Evolutionary conservation across 2,888 invertebrate genomes (phyloP).

Genomic region (Cyclophora albipunctata): DNA sequence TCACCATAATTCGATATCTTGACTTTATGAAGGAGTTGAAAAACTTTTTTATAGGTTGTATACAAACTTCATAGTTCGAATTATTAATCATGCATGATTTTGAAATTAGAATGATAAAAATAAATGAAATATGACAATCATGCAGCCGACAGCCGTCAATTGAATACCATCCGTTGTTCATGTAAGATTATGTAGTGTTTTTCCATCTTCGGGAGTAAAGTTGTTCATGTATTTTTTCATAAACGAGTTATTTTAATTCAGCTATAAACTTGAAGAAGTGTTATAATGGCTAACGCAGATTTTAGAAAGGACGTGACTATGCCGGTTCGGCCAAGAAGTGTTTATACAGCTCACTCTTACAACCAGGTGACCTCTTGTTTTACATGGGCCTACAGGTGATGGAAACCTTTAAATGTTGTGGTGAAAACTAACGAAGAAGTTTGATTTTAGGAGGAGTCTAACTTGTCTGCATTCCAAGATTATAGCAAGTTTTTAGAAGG

Average conservation of each 20-base stretch:
- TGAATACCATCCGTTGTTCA: constrained; percentile 25
- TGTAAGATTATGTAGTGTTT: constrained; percentile 67
- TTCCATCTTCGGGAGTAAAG: constrained; percentile 51
- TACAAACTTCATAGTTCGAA: too few relatives aligned
- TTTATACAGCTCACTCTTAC: constrained; percentile 81
- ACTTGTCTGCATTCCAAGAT: constrained; percentile 68
- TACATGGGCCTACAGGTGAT: not conserved
- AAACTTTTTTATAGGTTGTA: too few relatives aligned
- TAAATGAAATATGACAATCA: not conserved
- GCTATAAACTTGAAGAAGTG: constrained; percentile 54
- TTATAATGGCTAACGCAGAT: constrained; percentile 68
- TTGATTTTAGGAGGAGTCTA: constrained; percentile 56
- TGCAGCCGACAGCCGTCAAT: constrained; percentile 8
- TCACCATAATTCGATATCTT: too few relatives aligned
- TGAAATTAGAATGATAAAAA: not conserved
- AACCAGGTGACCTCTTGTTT: constrained; percentile 44
- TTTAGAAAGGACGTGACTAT: constrained; percentile 65
- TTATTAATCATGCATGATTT: not conserved
- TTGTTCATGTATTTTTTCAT: constrained; percentile 62
- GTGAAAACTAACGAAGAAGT: not conserved
- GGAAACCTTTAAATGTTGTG: too few relatives aligned
- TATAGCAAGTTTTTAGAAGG: constrained; percentile 74
- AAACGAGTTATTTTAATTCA: constrained; percentile 51
- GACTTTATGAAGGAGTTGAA: too few relatives aligned
- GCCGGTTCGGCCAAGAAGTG: constrained; percentile 78